A percentile compares a stretch with the other conserved stretches of the same genome.
Conservation (phyloP, 2,797 vertebrate genomes). For the Danio jaintianensis region DNA sequence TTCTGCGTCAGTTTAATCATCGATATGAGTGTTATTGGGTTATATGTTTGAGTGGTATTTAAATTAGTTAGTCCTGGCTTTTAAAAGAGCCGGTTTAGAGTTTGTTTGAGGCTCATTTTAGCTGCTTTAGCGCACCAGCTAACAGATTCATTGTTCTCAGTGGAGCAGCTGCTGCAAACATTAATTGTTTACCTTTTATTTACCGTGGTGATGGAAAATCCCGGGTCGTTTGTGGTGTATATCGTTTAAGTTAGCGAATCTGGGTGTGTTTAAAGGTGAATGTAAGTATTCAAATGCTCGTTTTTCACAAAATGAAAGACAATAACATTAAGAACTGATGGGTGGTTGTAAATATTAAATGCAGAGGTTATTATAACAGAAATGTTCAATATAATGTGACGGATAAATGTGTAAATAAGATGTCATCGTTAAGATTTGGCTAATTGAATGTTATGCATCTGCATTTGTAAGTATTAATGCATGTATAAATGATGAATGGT, state of each 20-base stretch:
- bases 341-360: background rate
- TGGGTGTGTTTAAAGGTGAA: background rate
- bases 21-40: background rate
- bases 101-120: slow-evolving; percentile 11
- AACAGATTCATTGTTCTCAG: slow-evolving; percentile 49
- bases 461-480: background rate
- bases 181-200: slow-evolving; percentile 4
- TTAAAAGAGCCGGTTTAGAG: background rate
- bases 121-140: slow-evolving; percentile 45
- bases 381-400: background rate
- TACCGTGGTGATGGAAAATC: slow-evolving; percentile 35
- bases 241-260: background rate
- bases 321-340: slow-evolving; percentile 6
- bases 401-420: background rate
- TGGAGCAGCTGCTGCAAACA: slow-evolving; percentile 14
- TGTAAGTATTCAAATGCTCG: background rate
- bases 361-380: background rate
- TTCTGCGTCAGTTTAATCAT: background rate
- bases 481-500: background rate
- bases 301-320: slow-evolving; percentile 8
- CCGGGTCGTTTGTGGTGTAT: background rate
- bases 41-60: background rate
- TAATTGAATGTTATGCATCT: background rate
- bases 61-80: background rate
- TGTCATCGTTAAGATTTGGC: background rate